These are phyloP conservation scores for Mamestra brassicae DNA, from an alignment of 2,888 invertebrate species.

Conservation along the genomic window DNA sequence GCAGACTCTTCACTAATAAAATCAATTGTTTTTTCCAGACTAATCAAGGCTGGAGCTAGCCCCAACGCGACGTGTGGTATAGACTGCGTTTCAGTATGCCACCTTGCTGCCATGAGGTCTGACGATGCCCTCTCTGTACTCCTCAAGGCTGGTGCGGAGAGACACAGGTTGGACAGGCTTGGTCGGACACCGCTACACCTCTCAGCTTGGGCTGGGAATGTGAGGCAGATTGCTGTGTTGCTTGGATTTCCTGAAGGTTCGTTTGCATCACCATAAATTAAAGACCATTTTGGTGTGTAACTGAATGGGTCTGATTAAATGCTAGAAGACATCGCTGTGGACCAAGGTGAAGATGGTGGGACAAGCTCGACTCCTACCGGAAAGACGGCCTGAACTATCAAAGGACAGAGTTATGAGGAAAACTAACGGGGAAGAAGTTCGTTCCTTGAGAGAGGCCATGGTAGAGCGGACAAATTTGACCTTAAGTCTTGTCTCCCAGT, in stretches of 20 bases:
- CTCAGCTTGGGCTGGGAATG: slow-evolving; percentile 79
- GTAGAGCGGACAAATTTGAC: too few relatives aligned
- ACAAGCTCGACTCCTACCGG: too few relatives aligned
- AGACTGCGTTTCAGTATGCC: slow-evolving; percentile 69
- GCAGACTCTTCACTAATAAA: not conserved
- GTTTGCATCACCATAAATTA: not conserved
- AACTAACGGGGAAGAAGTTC: too few relatives aligned
- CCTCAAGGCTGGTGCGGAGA: slow-evolving; percentile 72
- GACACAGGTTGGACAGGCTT: slow-evolving; percentile 71
- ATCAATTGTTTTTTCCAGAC: slow-evolving; percentile 56
- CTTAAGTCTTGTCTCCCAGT: too few relatives aligned
- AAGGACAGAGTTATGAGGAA: too few relatives aligned
- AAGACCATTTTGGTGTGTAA: not conserved
- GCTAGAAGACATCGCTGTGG: too few relatives aligned
- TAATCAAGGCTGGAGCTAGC: slow-evolving; percentile 69
- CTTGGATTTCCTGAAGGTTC: slow-evolving; percentile 71
- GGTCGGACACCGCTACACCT: slow-evolving; percentile 83
- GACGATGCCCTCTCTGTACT: slow-evolving; percentile 75
- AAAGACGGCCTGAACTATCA: too few relatives aligned
- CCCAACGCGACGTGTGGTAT: slow-evolving; percentile 69
- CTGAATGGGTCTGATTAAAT: too few relatives aligned
- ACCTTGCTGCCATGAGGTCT: slow-evolving; percentile 78
- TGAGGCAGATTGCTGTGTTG: slow-evolving; percentile 71
- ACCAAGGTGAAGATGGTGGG: too few relatives aligned
- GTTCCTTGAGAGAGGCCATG: too few relatives aligned